Conservation (phyloP, 2,797 vertebrate species). For the Sebastes taczanowskii region DNA sequence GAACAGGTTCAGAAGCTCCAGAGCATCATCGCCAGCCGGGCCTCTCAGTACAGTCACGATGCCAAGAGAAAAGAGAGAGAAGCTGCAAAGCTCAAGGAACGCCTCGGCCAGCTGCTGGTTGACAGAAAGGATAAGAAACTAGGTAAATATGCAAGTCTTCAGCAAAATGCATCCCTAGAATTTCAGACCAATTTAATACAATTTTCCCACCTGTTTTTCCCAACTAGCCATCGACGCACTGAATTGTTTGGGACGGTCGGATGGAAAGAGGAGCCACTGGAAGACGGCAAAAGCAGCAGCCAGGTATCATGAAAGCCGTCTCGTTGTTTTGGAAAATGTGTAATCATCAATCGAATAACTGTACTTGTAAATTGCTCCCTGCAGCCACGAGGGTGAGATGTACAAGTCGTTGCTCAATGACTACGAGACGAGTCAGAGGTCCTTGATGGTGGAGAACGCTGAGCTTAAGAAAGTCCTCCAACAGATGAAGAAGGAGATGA, state of each 20-base stretch:
- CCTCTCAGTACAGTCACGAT: constrained; percentile 95
- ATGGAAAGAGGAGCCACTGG: constrained; percentile 95
- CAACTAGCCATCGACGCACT: constrained; percentile 92
- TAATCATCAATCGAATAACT: background rate
- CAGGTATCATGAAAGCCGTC: constrained; percentile 76
- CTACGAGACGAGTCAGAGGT: constrained; percentile 91
- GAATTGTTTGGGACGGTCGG: constrained; percentile 92
- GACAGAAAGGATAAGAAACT: constrained; percentile 95
- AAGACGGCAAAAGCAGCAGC: constrained; percentile 90
- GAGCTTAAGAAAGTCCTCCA: constrained; percentile 97
- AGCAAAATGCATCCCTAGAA: background rate
- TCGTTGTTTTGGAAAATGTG: background rate
- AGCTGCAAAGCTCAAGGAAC: constrained; percentile 92
- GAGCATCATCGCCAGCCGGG: constrained; percentile 92
- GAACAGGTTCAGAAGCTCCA: constrained; percentile 95
- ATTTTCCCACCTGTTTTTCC: constrained; percentile 4
- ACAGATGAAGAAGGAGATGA: constrained; percentile 98
- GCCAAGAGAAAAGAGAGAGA: constrained; percentile 97
- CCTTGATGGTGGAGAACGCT: constrained; percentile 91
- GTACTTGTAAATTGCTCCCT: background rate
- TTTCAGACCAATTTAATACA: background rate
- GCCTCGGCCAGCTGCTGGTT: constrained; percentile 92
- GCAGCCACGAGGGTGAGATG: constrained; percentile 95
- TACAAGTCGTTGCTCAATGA: constrained; percentile 91
- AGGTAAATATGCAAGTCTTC: constrained; percentile 74